These are phyloP conservation scores for Phaenicophaeus curvirostris DNA, from an alignment of 2,797 vertebrate species.

Conservation along the genomic window DNA sequence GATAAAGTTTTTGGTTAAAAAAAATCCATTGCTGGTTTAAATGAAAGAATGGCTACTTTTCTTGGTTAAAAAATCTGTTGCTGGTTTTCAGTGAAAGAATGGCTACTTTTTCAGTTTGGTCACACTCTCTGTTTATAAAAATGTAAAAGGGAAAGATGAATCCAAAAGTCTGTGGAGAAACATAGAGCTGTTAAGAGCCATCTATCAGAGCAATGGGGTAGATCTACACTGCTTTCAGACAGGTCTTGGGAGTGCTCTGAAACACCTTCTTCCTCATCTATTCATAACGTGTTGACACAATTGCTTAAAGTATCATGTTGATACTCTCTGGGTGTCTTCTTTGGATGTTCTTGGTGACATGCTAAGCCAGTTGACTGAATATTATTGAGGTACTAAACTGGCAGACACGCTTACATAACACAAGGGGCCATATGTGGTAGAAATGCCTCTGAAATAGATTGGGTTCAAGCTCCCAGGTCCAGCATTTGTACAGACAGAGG, in stretches of 20 bases:
- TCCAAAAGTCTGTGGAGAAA: neutral
- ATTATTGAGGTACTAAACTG: neutral
- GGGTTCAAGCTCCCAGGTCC: neutral
- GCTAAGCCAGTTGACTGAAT: neutral
- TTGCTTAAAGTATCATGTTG: neutral
- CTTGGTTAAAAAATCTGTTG: neutral
- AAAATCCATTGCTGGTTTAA: neutral
- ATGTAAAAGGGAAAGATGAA: neutral
- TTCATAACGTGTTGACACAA: neutral
- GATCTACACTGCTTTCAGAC: neutral
- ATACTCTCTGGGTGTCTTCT: neutral
- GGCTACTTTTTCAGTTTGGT: neutral
- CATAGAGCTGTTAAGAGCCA: neutral
- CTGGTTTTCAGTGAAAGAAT: neutral
- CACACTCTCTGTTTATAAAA: neutral
- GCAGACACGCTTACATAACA: fast-evolving
- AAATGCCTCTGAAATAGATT: neutral
- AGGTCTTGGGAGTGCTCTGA: neutral
- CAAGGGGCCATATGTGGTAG: neutral
- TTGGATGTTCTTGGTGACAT: neutral
- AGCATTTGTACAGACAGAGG: neutral
- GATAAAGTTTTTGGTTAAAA: neutral
- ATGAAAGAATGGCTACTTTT: neutral
- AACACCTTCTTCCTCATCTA: neutral
- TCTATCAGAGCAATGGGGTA: neutral